These are phyloP conservation scores for Arrhamphus sclerolepis DNA, from an alignment of 2,797 vertebrate species.

Conservation along the genomic window DNA sequence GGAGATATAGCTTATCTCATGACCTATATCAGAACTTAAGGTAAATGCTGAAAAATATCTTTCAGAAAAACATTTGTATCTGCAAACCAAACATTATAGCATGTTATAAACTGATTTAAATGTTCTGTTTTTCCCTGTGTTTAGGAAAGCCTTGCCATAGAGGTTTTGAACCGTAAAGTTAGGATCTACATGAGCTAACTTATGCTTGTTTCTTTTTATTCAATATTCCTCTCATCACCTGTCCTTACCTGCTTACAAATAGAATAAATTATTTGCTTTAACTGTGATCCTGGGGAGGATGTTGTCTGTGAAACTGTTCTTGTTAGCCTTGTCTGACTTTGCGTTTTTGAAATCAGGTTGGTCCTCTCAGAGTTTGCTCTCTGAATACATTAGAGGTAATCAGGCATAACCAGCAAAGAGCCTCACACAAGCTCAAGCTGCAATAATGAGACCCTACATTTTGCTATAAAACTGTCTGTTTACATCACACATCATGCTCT, in stretches of 20 bases:
- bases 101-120: not conserved
- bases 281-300: slow-evolving; percentile 13
- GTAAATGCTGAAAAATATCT: too few species aligned
- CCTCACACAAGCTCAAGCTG: slow-evolving; percentile 26
- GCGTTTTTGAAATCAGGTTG: slow-evolving; percentile 40
- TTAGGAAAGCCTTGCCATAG: slow-evolving; percentile 14
- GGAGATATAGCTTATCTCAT: not conserved
- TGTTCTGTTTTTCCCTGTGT: slow-evolving; percentile 12
- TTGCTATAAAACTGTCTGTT: slow-evolving; percentile 60
- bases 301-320: slow-evolving; percentile 22
- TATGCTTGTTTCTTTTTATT: slow-evolving; percentile 45
- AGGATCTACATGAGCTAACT: slow-evolving; percentile 37
- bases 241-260: slow-evolving; percentile 28
- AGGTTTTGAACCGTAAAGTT: slow-evolving; percentile 19
- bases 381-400: slow-evolving; percentile 61
- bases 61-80: too few species aligned
- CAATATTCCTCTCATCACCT: slow-evolving; percentile 44
- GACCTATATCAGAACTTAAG: too few species aligned
- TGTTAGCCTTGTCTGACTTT: slow-evolving; percentile 26
- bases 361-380: slow-evolving; percentile 39
- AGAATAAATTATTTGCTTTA: slow-evolving; percentile 31
- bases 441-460: slow-evolving; percentile 59
- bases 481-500: slow-evolving; percentile 50
- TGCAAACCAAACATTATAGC: too few species aligned
- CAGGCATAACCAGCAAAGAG: slow-evolving; percentile 45